These are phyloP conservation scores for Podilymbus podiceps DNA, from an alignment of 2,113 vertebrate species.

Conservation along the genomic window DNA sequence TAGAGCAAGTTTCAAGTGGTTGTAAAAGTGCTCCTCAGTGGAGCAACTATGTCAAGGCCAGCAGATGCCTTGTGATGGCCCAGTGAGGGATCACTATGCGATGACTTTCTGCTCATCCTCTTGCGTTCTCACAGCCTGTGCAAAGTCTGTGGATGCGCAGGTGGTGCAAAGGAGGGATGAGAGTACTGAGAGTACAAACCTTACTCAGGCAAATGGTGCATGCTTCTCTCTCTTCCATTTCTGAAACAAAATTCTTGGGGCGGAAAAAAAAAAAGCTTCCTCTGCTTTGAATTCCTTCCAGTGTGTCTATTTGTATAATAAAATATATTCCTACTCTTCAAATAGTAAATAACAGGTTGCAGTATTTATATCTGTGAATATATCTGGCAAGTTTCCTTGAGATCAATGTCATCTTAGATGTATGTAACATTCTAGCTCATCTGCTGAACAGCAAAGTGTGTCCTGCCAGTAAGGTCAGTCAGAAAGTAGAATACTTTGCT, in stretches of 20 bases:
- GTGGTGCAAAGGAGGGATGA: neutral
- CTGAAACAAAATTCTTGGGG: neutral
- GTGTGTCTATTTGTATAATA: neutral
- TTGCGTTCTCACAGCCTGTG: neutral
- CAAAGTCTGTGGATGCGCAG: neutral
- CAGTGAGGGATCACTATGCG: neutral
- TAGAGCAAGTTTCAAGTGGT: neutral
- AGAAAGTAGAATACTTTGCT: neutral
- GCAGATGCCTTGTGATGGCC: neutral
- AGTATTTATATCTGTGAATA: neutral
- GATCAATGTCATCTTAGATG: neutral
- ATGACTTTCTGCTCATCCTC: neutral
- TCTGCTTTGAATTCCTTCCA: neutral
- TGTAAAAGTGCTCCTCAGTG: neutral
- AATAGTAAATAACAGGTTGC: neutral
- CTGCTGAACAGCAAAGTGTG: neutral
- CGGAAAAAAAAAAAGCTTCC: neutral
- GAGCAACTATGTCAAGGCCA: neutral
- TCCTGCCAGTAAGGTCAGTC: neutral
- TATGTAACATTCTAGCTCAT: neutral
- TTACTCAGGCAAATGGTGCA: neutral
- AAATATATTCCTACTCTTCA: neutral
- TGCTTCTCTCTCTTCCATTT: neutral
- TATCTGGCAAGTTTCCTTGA: neutral
- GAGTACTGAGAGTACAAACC: slow-evolving; percentile 16